phyloP scores from a whole-genome alignment of 1,140 invertebrate species.

The Zaprionus nigranus region DNA sequence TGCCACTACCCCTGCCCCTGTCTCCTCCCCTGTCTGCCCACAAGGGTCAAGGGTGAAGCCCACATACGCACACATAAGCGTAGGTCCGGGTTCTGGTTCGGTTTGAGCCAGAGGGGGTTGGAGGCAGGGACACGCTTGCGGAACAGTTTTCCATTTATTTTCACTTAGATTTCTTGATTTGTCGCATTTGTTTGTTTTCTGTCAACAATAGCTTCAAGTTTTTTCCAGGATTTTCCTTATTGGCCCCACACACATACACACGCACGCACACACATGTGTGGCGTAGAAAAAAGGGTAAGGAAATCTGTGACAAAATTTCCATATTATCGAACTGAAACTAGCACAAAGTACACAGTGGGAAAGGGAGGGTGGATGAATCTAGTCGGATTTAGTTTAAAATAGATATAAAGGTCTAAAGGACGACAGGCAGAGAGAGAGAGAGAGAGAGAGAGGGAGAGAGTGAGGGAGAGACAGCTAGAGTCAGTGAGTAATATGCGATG shows the following conservation, averaged over 20 bases:
- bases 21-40: neutral
- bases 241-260: slow-evolving; percentile 13
- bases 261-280: slow-evolving; percentile 33
- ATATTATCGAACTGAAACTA: slow-evolving; percentile 75
- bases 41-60: slow-evolving; percentile 37
- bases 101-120: neutral
- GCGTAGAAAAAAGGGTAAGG: slow-evolving; percentile 72
- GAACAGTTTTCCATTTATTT: slow-evolving; percentile 66
- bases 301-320: slow-evolving; percentile 71
- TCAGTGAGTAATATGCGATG: no score
- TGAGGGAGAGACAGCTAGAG: neutral
- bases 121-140: slow-evolving; percentile 5
- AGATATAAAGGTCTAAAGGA: neutral
- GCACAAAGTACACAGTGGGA: slow-evolving; percentile 19
- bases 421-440: slow-evolving; percentile 21
- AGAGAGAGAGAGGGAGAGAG: slow-evolving; percentile 17
- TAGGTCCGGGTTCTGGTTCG: slow-evolving; percentile 30
- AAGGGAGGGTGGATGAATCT: neutral
- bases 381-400: neutral
- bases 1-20: neutral
- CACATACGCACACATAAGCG: slow-evolving; percentile 31
- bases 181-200: slow-evolving; percentile 50
- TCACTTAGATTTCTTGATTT: slow-evolving; percentile 55
- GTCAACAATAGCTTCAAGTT: slow-evolving; percentile 64
- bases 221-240: slow-evolving; percentile 33